Base-by-base conservation (phyloP, 1,140 invertebrate genomes). In the Pseudomyrmex concolor region DNA sequence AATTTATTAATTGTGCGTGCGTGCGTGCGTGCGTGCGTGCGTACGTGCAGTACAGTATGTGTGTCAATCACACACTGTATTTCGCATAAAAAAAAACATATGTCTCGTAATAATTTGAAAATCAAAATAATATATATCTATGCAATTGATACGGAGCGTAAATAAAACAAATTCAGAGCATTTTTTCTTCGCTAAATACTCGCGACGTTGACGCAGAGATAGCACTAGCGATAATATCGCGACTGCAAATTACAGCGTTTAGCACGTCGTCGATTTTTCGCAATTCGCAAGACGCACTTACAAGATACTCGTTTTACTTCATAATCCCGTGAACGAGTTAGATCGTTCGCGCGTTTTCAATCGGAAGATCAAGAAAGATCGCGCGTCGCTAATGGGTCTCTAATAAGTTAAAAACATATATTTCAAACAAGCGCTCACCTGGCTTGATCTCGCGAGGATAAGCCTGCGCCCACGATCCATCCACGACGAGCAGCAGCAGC, bases 361-460 rank as follows among this genome's bases (percentile, higher is more conserved):
- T 45, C 1, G 9, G 15, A 45, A 57, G 50, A 25, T 25, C 15
- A 13, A 55, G 63, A 67, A 67, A 55, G 22, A 57, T 55, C 9
- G 2, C 4, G 50, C 54, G 48, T 43, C 17, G 73, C 13, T 77
- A 77, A 76, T 64, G 59, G 25, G 43, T 8, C 10, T 17, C 57
- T 67, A 67, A 78, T 15, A 19, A 59, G 19, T 73, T 74, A 50
- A 68, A 84, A 84, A 57, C 62, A 72, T 25, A 51, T 50, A 51
- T 60, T 17, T 50, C 59, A 60, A 59, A 19, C 76, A 57, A 78
- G 51, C 48, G 90, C 92, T 92, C 70, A 90, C 93, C 92, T 80
- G 93, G 86, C 86, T 91, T 93, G 66, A 80, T 92, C 59, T 90
- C 89, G 45, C 90, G 91, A 25, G 86, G 91, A 77, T 91, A 92